These are phyloP conservation scores for Phyllostomus hastatus DNA, from an alignment of 2,113 vertebrate genomes.

Conservation along the genomic window DNA sequence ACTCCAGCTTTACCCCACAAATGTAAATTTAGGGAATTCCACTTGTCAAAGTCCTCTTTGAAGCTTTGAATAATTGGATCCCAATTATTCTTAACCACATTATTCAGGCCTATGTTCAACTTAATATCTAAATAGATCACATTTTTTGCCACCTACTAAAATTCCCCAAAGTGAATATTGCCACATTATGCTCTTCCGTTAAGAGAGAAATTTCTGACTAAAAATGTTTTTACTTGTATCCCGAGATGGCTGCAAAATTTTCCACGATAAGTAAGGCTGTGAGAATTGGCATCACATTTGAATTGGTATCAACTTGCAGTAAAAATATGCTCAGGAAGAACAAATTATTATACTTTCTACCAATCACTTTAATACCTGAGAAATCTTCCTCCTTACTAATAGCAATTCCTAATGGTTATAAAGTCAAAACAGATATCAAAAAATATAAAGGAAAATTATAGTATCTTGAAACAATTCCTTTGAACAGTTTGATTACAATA, in stretches of 20 bases:
- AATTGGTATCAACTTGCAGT: constrained; percentile 40
- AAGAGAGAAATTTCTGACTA: constrained; percentile 70
- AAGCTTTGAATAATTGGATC: constrained; percentile 72
- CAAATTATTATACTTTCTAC: constrained; percentile 15
- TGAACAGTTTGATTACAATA: background rate
- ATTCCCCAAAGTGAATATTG: constrained; percentile 73
- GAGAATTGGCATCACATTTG: constrained; percentile 53
- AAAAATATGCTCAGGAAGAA: constrained; percentile 36
- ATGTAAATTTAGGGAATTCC: constrained; percentile 77
- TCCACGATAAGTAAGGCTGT: constrained; percentile 41
- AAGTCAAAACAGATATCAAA: constrained; percentile 65
- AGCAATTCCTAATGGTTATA: constrained; percentile 32
- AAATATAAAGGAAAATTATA: background rate
- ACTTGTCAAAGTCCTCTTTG: constrained; percentile 75
- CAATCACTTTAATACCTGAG: constrained; percentile 35
- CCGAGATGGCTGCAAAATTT: constrained; percentile 59
- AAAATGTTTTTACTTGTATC: constrained; percentile 66
- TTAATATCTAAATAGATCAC: constrained; percentile 74
- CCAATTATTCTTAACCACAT: constrained; percentile 77
- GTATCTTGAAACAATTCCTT: background rate
- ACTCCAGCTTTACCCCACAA: constrained; percentile 55
- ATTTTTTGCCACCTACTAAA: constrained; percentile 70
- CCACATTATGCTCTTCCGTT: constrained; percentile 66
- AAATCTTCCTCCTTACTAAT: constrained; percentile 35
- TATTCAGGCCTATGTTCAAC: constrained; percentile 71